Evolutionary conservation across 2,113 vertebrate genomes (phyloP), one percentile per base, ranked within the genome.

Genomic region (Struthio camelus): DNA sequence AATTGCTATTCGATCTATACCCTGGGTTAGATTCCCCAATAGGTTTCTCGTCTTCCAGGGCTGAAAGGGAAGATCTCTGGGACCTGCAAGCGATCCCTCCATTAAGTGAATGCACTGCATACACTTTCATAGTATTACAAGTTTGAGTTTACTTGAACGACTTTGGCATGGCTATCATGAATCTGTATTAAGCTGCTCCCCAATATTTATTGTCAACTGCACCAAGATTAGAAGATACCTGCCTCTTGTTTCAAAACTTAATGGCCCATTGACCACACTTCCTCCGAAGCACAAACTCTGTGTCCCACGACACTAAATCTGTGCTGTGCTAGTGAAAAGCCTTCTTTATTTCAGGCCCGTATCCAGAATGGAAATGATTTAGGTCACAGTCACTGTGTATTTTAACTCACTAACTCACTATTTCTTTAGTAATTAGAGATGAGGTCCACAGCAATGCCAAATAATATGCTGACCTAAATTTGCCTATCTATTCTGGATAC

Each of bases 371-470:
- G 94, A 94, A 96, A 95, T 95, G 85, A 97, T 97, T 97, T 91
- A 97, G 96, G 94, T 95, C 96, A 86, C 87, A 91, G 91, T 92
- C 54, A 3, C 75, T 69, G 95, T 17, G 83, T 93, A 80, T 95
- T 95, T 94, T 89, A 95, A 91, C 94, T 95, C 71, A 80, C 69
- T 79, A 93, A 94, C 83, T 95, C 87, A 28, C 93, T 97, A 75
- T 97, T 97, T 95, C 95, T 97, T 84, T 94, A 93, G 97, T 97
- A 97, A 97, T 96, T 92, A 97, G 92, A 97, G 96, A 96, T 61
- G 88, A 95, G 91, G 92, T 54, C 81, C 80, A 34, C 3, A 42
- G 93, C 87, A 90, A 61, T 91, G 94, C 79, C 91, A 90, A 83
- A 82, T 40, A 76, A 80, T 76, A 50, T 54, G 93, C 75, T 84